Conservation (phyloP, 2,113 vertebrate species). For the Macrotus californicus region DNA sequence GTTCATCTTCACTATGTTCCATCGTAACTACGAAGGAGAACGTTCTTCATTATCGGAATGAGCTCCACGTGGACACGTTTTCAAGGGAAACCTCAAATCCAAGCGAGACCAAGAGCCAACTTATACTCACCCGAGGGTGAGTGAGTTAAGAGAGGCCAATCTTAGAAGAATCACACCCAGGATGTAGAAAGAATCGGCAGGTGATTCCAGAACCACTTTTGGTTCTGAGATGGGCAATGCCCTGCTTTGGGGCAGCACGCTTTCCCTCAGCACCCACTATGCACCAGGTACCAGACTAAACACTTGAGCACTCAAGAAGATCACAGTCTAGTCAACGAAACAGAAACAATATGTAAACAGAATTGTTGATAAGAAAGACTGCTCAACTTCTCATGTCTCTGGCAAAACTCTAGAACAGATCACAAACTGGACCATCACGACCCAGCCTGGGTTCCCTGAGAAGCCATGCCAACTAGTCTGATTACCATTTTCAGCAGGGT, state of each 20-base stretch:
- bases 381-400: background rate
- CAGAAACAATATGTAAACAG: background rate
- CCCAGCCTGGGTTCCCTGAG: background rate
- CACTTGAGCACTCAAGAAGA: background rate
- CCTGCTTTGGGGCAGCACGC: background rate
- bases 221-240: accelerated
- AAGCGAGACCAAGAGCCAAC: background rate
- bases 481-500: background rate
- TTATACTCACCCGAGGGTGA: background rate
- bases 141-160: background rate
- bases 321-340: background rate
- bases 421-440: background rate
- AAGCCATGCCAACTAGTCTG: background rate
- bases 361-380: background rate
- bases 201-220: background rate
- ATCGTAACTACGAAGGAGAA: background rate
- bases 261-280: background rate
- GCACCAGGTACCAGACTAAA: background rate
- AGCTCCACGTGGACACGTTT: background rate
- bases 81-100: background rate
- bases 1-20: background rate
- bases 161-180: background rate
- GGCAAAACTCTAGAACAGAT: background rate
- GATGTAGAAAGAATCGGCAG: background rate
- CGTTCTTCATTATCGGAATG: background rate